Base-by-base conservation (phyloP, 2,113 vertebrate genomes). In the Sitta europaea region DNA sequence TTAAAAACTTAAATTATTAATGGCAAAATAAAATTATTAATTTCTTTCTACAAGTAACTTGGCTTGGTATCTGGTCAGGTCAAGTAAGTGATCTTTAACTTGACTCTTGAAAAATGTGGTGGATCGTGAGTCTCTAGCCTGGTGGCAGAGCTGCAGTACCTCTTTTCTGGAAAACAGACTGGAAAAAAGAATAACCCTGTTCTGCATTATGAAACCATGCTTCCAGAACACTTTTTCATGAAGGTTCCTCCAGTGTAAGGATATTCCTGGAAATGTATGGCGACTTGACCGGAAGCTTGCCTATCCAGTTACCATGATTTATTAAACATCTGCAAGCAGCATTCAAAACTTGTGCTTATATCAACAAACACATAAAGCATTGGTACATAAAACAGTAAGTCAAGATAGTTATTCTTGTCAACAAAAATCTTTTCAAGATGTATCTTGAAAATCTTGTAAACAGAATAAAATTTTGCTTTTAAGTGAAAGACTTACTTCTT, bases 1-100 rank as follows among this genome's bases (percentile, higher is more conserved):
- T 99, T 98, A 96, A 98, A 98, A 98, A 97, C 97, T 98, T 98
- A 98, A 98, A 94, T 99, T 99, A 98, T 99, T 98, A 97, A 98
- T 94, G 95, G 98, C 95, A 97, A 98, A 97, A 98, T 97, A 93
- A 94, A 92, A 92, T 87, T 90, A 96, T 91, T 96, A 93, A 95
- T 95, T 86, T 97, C 96, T 97, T 96, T 94, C 94, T 95, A 88
- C 95, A 96, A 88, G 54, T 91, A 88, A 81, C 25, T 84, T 97
- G 97, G 73, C 90, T 95, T 96, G 93, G 88, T 91, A 40, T 92
- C 87, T 88, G 94, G 89, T 95, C 94, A 68, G 91, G 92, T 94
- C 95, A 90, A 63, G 55, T 79, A 65, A 66, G 89, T 57, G 35
- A n/a, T 97, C 94, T 94, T 88, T 94, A 71, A 96, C 79, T 86